Evolutionary conservation across 2,113 vertebrate genomes (phyloP).

Genomic region (Gasterosteus aculeatus): DNA sequence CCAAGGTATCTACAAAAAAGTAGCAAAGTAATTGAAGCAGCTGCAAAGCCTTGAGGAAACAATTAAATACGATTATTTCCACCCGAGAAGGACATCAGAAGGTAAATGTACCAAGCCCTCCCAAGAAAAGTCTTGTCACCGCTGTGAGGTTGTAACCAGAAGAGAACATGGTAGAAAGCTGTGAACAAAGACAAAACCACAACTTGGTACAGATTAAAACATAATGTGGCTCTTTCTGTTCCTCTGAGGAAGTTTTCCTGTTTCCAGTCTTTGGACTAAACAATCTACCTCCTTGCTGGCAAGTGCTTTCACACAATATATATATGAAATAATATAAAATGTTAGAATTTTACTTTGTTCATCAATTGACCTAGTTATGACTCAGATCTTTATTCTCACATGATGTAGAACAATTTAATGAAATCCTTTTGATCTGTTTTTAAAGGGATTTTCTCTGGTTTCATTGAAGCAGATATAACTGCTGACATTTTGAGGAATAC

Average conservation of each 20-base stretch:
- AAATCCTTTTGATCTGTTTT: neutral
- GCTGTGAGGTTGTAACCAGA: neutral
- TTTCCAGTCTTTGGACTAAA: neutral
- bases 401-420: neutral
- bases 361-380: neutral
- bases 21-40: neutral
- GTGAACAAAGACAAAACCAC: neutral
- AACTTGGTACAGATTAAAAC: neutral
- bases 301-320: neutral
- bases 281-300: neutral
- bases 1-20: neutral
- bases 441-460: neutral
- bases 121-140: neutral
- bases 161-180: neutral
- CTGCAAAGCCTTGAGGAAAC: neutral
- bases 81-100: neutral
- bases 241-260: neutral
- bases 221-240: neutral
- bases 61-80: neutral
- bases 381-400: neutral
- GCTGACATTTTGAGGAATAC: conserved; percentile 23
- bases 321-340: neutral
- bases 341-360: neutral
- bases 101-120: neutral
- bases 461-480: conserved; percentile 4